Conservation (phyloP, 2,888 invertebrate species). For the Lasioglossum marginatum region DNA sequence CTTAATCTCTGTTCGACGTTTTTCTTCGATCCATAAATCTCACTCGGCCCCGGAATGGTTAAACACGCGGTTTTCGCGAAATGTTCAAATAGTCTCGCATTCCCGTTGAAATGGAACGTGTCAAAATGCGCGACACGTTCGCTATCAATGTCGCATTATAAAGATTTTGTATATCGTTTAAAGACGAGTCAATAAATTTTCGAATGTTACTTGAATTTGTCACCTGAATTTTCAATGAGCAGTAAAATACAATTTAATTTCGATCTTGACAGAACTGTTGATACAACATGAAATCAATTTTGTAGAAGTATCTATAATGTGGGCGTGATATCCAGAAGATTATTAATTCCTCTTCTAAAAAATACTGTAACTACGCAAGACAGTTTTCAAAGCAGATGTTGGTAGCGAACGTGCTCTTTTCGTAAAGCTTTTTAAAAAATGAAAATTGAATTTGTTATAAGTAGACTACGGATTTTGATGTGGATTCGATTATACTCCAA, state of each 20-base stretch:
- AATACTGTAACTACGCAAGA: not conserved
- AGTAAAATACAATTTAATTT: not conserved
- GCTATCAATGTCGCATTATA: not conserved
- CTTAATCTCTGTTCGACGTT: not conserved
- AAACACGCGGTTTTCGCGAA: not conserved
- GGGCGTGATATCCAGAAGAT: not conserved
- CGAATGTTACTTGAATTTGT: no score
- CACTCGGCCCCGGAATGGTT: not conserved
- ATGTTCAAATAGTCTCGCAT: not conserved
- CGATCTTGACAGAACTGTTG: not conserved
- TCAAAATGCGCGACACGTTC: not conserved
- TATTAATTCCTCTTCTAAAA: not conserved
- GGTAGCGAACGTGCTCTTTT: not conserved
- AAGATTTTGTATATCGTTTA: not conserved
- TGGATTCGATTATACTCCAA: not conserved
- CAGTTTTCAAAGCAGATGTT: not conserved
- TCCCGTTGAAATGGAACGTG: not conserved
- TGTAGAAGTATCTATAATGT: not conserved
- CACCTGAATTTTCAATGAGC: not conserved
- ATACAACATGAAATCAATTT: not conserved
- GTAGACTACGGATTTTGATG: not conserved
- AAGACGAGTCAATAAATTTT: not conserved
- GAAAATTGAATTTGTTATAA: not conserved
- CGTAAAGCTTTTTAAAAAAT: not conserved
- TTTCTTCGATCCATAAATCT: not conserved